Evolutionary conservation across 2,797 vertebrate species (phyloP).

Genomic region (Sorex maritimensis): DNA sequence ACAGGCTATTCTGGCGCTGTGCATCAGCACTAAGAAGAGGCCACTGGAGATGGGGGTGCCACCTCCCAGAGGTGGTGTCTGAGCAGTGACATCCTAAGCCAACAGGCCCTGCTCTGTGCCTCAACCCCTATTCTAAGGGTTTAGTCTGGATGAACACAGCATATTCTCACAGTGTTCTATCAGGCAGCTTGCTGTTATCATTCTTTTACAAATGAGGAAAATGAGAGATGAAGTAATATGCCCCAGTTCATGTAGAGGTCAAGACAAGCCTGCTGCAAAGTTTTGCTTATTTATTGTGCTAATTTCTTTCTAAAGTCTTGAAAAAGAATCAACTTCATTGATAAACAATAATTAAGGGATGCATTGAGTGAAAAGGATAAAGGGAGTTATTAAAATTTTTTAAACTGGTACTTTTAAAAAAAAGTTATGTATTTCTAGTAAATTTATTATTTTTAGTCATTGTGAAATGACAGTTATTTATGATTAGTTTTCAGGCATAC

Average conservation of each 20-base stretch:
- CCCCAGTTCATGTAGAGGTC: not conserved
- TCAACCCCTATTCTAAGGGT: accelerated
- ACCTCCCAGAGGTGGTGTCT: not conserved
- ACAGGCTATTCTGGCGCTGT: too few species aligned
- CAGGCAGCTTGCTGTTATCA: not conserved
- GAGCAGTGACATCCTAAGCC: not conserved
- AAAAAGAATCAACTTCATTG: not conserved
- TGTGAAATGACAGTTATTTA: too few species aligned
- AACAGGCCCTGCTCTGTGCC: not conserved
- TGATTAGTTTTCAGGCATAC: too few species aligned
- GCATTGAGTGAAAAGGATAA: not conserved
- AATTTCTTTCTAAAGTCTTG: not conserved
- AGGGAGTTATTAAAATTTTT: conserved; percentile 14
- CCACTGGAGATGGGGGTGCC: accelerated
- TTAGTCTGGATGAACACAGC: not conserved
- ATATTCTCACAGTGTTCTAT: not conserved
- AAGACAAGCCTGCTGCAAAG: not conserved
- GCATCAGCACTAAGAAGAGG: not conserved
- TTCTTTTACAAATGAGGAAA: conserved; percentile 2
- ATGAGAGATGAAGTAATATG: not conserved
- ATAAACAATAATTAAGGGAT: not conserved
- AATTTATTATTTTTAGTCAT: too few species aligned
- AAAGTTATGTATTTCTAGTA: too few species aligned
- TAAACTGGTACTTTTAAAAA: too few species aligned
- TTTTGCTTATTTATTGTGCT: not conserved